phyloP scores from a whole-genome alignment of 2,888 invertebrate genomes.

The Sinodicranocentrus sp. region DNA sequence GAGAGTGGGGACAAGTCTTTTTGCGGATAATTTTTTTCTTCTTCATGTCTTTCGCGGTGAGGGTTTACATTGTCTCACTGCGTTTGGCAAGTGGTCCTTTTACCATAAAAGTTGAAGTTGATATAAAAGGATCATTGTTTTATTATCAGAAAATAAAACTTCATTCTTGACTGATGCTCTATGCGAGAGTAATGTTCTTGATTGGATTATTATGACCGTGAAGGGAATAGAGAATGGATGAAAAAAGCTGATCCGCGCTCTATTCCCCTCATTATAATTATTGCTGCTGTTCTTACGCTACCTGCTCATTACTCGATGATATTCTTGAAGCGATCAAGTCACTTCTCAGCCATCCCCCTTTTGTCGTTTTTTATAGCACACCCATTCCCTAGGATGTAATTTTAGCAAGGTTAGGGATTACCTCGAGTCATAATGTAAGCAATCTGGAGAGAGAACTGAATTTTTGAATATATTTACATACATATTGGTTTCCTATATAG shows the following conservation, averaged over 20 bases:
- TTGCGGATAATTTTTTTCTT: no score
- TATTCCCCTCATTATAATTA: background rate
- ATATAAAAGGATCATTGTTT: constrained; percentile 32
- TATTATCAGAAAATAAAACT: constrained; percentile 11
- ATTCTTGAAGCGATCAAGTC: no score
- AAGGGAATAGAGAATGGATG: background rate
- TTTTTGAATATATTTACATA: no score
- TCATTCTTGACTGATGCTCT: no score
- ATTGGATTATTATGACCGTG: background rate
- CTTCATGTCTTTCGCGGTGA: no score
- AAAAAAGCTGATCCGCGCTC: constrained; percentile 1
- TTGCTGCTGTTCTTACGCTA: constrained; percentile 40
- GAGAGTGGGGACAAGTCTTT: no score
- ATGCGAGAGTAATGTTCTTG: background rate
- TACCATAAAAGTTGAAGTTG: constrained; percentile 51
- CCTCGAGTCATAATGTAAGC: no score
- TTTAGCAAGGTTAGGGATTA: constrained; percentile 23
- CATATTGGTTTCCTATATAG: no score
- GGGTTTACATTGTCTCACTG: no score
- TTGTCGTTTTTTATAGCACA: no score
- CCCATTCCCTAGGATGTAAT: constrained; percentile 40
- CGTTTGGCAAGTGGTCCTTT: constrained; percentile 50
- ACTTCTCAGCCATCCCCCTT: no score
- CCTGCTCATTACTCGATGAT: constrained; percentile 23
- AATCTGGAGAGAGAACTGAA: no score